Evolutionary conservation across 2,113 vertebrate species (phyloP), one percentile per base, ranked within the genome.

Genomic region (Pelodiscus sinensis): DNA sequence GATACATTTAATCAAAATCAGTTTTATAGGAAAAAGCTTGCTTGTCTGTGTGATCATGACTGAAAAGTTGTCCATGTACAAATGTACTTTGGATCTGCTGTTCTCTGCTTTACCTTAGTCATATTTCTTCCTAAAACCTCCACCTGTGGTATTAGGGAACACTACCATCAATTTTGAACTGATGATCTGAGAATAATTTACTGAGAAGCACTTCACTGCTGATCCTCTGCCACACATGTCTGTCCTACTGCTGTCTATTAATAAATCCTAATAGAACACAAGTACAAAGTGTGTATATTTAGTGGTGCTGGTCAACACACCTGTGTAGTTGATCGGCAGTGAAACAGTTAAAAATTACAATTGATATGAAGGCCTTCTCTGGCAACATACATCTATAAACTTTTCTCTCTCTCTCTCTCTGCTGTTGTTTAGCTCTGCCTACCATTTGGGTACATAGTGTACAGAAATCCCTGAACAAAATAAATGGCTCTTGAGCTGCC

Each of bases 401-500:
- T 90, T 44, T 44, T 86, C 16, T 35, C 10, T 78, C 62, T 35
- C 10, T 78, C 62, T 88, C 25, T 15, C 88, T 82, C 29, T 80
- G 60, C 79, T 92, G 68, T 25, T 57, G 86, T 82, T 4, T 54
- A 86, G 80, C 52, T 16, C 87, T 92, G 81, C 57, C 75, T 84
- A 88, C 80, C 25, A 52, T 86, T 94, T 87, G 57, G 22, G 75
- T 79, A 16, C 84, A 79, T 3, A 91, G 51, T 82, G 22, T 65
- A 92, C 65, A 71, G n/a, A 71, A 71, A 71, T 71, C 31, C 19
- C 38, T 77, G 88, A 91, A 92, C 31, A 91, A 87, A 92, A 50
- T 75, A 83, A 86, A 3, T 78, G 89, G 68, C 3, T n/a, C 2
- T 58, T 89, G 18, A 4, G 75, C 51, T 83, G 15, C 79, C 52